A percentile compares a stretch with the other conserved stretches of the same genome.
Evolutionary conservation across 2,888 invertebrate species (phyloP).

Genomic region (Globia sparganii): DNA sequence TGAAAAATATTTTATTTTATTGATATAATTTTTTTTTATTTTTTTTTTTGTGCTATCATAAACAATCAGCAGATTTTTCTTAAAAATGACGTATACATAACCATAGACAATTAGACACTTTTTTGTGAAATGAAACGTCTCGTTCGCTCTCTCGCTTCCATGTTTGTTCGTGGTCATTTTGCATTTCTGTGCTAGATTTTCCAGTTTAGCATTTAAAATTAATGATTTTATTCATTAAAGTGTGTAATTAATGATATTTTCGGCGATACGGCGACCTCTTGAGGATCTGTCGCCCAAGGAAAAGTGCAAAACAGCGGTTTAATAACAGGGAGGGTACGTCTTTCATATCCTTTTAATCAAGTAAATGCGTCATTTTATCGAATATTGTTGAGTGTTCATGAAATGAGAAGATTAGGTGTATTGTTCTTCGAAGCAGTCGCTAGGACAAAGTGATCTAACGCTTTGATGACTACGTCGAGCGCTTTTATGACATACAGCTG

Average conservation of each 20-base stretch:
- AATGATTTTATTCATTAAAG: slow-evolving; percentile 83
- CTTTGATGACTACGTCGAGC: slow-evolving; percentile 66
- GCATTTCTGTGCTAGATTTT: slow-evolving; percentile 89
- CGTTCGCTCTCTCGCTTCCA: slow-evolving; percentile 88
- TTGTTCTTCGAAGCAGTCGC: slow-evolving; percentile 58
- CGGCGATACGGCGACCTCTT: slow-evolving; percentile 87
- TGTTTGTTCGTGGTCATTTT: slow-evolving; percentile 90
- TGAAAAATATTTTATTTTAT: background rate
- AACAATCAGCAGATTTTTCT: slow-evolving; percentile 61
- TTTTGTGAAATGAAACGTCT: slow-evolving; percentile 81
- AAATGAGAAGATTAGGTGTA: slow-evolving; percentile 74
- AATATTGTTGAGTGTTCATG: slow-evolving; percentile 81
- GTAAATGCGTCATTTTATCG: slow-evolving; percentile 90
- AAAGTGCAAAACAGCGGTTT: slow-evolving; percentile 86
- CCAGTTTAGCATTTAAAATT: slow-evolving; percentile 85
- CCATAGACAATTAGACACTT: slow-evolving; percentile 81
- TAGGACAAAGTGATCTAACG: slow-evolving; percentile 59
- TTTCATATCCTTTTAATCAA: slow-evolving; percentile 88
- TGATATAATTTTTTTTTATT: background rate
- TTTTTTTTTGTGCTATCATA: slow-evolving; percentile 53
- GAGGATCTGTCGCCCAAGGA: slow-evolving; percentile 87
- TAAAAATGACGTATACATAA: slow-evolving; percentile 75
- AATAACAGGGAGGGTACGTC: slow-evolving; percentile 90
- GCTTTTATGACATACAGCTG: slow-evolving; percentile 85
- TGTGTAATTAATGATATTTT: slow-evolving; percentile 90